Conservation (phyloP, 2,888 invertebrate species). For the Lymantria dispar region DNA sequence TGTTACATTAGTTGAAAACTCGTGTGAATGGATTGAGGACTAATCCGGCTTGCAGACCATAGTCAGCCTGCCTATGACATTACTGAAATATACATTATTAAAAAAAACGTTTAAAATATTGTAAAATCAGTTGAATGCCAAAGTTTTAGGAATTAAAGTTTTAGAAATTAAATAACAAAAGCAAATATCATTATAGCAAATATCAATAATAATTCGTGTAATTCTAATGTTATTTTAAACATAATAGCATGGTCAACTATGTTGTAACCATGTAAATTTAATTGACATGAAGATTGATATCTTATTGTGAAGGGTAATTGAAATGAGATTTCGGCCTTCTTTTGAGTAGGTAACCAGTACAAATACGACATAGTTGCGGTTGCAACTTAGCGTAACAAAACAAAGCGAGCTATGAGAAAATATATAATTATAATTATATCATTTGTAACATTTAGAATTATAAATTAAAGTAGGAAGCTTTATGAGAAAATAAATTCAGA, state of each 20-base stretch:
- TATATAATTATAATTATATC: slow-evolving; percentile 2
- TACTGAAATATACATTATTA: slow-evolving; percentile 11
- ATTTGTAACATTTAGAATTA: not conserved
- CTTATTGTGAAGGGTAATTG: slow-evolving; percentile 45
- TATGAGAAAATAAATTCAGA: not conserved
- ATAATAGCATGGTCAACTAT: slow-evolving; percentile 35
- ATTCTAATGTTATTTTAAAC: slow-evolving; percentile 12
- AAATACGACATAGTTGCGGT: slow-evolving; percentile 3
- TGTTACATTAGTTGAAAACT: no score
- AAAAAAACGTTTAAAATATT: no score
- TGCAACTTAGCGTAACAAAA: slow-evolving; percentile 4
- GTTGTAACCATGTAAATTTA: slow-evolving; percentile 43
- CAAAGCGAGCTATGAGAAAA: slow-evolving; percentile 10
- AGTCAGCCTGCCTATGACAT: no score
- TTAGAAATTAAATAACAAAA: no score
- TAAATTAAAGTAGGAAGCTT: slow-evolving; percentile 2
- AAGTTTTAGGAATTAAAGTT: no score
- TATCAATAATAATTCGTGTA: no score
- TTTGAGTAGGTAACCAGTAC: slow-evolving; percentile 31
- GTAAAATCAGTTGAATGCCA: no score
- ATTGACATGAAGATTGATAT: slow-evolving; percentile 56
- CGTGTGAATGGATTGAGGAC: no score
- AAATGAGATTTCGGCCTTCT: slow-evolving; percentile 49
- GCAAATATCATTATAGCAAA: no score
- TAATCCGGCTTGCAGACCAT: slow-evolving; percentile 12